Base-by-base conservation (phyloP, 2,888 invertebrate genomes). In the Polymixis flavicincta region DNA sequence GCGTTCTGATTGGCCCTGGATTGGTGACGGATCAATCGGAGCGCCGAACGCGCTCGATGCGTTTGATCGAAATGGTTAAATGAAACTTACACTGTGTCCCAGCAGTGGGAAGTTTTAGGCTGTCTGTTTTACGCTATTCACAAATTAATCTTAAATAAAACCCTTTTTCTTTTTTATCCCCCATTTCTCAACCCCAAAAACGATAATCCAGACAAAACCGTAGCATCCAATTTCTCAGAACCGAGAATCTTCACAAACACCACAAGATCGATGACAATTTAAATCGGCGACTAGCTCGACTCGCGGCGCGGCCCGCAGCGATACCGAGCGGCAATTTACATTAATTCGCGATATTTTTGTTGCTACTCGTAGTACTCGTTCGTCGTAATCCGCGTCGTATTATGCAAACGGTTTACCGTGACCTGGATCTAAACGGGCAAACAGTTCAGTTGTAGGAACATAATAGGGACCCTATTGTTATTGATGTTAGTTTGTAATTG, bases 291-390 rank as follows among this genome's bases (percentile, higher is more conserved):
- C 74, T 83, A 80, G 68, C 75, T 71, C 48, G 71, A 79, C 78
- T 67, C 71, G 74, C 71, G 66, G 68, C 81, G 76, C 42, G 77
- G 79, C 76, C 73, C 75, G 77, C 78, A 75, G 72, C 78, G 84
- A 87, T 87, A 78, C 80, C 73, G 60, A 48, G 42, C 73, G 71
- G 76, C 82, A 85, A 90, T 90, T 89, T 89, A 87, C 91, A 90
- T 89, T 89, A 86, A 86, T 87, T 86, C 85, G 78, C 88, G 64
- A 91, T 89, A 90, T 90, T 90, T 90, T 90, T 87, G 85, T 88
- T 88, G 79, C 82, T 81, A 66, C 80, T 82, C 76, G 64, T 84
- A 75, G 82, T 82, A 67, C 78, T 84, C 77, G 66, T 85, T 78
- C 74, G 79, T 76, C 76, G 84, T 88, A 88, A 89, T 87, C 87